Evolutionary conservation across 1,140 invertebrate genomes (phyloP).

Genomic region (Lordiphosa clarofinis): DNA sequence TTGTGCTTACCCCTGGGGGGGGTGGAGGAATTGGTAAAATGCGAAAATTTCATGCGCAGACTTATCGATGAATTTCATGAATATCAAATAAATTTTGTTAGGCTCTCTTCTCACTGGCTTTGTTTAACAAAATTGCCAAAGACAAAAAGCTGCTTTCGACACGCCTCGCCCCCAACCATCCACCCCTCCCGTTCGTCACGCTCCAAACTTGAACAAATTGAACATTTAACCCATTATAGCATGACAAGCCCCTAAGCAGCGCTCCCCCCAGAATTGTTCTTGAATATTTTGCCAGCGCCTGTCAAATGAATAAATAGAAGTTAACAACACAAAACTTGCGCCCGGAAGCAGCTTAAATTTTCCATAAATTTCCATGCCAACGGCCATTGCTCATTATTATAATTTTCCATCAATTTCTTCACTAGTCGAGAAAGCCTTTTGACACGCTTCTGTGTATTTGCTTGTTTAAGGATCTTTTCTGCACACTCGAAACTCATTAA

Average conservation of each 20-base stretch:
- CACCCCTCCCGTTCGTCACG: neutral
- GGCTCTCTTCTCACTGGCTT: slow-evolving; percentile 7
- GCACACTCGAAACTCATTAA: slow-evolving; percentile 67
- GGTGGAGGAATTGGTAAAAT: neutral
- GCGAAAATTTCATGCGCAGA: slow-evolving; percentile 46
- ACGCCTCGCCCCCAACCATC: slow-evolving; percentile 1
- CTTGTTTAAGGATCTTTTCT: slow-evolving; percentile 18
- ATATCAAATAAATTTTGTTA: slow-evolving; percentile 59
- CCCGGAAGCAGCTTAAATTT: slow-evolving; percentile 55
- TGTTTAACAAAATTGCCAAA: slow-evolving; percentile 26
- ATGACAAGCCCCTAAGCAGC: slow-evolving; percentile 10
- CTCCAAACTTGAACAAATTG: slow-evolving; percentile 57
- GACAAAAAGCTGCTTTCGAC: slow-evolving; percentile 48
- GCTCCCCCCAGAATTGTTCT: neutral
- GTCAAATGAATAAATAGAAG: slow-evolving; percentile 60
- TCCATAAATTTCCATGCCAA: slow-evolving; percentile 73
- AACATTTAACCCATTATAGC: slow-evolving; percentile 72
- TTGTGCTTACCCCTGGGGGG: neutral
- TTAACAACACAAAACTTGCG: slow-evolving; percentile 19
- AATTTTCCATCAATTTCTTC: slow-evolving; percentile 66
- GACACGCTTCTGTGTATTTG: slow-evolving; percentile 40
- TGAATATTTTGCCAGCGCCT: slow-evolving; percentile 15
- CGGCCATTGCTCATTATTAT: slow-evolving; percentile 70
- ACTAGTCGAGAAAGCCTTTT: slow-evolving; percentile 31
- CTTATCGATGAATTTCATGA: slow-evolving; percentile 77